Percentiles rank a stretch among this genome's conserved stretches.
These are phyloP conservation scores for Sebastes iracundus DNA, from an alignment of 2,797 vertebrate species.

Conservation along the genomic window DNA sequence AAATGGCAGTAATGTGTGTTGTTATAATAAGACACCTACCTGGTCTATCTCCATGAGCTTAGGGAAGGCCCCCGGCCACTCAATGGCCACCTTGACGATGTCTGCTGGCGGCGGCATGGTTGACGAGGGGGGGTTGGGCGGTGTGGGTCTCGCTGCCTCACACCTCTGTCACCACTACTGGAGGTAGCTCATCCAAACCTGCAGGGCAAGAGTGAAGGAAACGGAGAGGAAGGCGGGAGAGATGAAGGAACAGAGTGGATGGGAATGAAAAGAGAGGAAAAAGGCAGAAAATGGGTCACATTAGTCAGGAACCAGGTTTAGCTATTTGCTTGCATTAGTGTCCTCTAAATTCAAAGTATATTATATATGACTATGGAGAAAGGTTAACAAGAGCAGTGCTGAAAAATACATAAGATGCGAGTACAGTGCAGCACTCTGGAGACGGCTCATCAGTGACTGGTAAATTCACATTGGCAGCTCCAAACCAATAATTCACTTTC, in stretches of 20 bases:
- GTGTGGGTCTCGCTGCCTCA: constrained; percentile 67
- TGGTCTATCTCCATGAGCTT: constrained; percentile 99
- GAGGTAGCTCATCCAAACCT: constrained; percentile 87
- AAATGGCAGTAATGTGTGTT: not conserved
- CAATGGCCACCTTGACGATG: constrained; percentile 98
- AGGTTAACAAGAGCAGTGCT: not conserved
- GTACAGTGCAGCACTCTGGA: not conserved
- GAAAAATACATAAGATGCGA: constrained; percentile 23
- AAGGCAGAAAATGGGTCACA: not conserved
- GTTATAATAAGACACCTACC: constrained; percentile 78
- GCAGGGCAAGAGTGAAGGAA: constrained; percentile 28
- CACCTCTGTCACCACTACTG: constrained; percentile 65
- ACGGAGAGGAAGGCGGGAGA: not conserved
- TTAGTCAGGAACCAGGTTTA: constrained; percentile 19
- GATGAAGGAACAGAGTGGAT: not conserved
- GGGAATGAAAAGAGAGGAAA: not conserved
- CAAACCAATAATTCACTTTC: constrained; percentile 1
- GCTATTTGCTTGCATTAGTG: not conserved
- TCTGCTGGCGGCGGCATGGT: constrained; percentile 95
- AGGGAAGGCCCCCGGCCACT: constrained; percentile 96
- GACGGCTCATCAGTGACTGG: not conserved
- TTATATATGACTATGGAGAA: not conserved
- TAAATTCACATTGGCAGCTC: not conserved
- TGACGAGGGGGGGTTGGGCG: constrained; percentile 38
- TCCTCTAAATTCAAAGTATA: not conserved